Percentiles rank a stretch among this genome's conserved stretches.
Evolutionary conservation across 2,888 invertebrate species (phyloP).

Genomic region (Melinaea marsaeus): DNA sequence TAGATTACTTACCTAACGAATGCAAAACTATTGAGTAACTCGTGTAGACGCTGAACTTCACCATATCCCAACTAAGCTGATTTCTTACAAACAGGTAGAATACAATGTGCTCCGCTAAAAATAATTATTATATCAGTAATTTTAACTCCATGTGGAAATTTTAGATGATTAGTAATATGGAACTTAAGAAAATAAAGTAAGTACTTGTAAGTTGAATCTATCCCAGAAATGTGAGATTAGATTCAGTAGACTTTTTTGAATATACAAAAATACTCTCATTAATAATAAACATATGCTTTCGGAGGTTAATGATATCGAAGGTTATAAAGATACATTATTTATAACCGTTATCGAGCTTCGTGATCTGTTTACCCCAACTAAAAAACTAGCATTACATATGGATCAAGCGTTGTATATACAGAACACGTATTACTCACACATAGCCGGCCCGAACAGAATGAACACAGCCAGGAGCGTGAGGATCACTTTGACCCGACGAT

Average conservation of each 20-base stretch:
- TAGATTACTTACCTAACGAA: conserved; percentile 55
- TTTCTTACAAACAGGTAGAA: conserved; percentile 64
- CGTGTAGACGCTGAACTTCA: conserved; percentile 61
- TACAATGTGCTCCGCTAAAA: conserved; percentile 60
- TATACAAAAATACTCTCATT: too few relatives aligned
- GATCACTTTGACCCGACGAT: conserved; percentile 60
- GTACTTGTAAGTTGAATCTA: too few relatives aligned
- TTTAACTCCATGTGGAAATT: too few relatives aligned
- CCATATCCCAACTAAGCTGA: conserved; percentile 67
- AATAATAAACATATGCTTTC: neutral
- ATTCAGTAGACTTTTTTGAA: too few relatives aligned
- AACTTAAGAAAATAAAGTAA: too few relatives aligned
- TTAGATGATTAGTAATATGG: too few relatives aligned
- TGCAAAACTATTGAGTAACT: conserved; percentile 68
- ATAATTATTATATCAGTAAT: too few relatives aligned
- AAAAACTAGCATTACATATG: conserved; percentile 5
- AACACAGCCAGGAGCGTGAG: conserved; percentile 71
- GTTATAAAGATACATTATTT: conserved; percentile 4
- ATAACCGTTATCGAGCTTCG: conserved; percentile 21
- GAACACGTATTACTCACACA: conserved; percentile 56
- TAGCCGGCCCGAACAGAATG: conserved; percentile 71
- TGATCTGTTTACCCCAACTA: conserved; percentile 4
- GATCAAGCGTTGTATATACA: conserved; percentile 6
- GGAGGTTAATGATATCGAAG: neutral
- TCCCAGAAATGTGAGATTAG: too few relatives aligned